Base-by-base conservation (phyloP, 2,888 invertebrate genomes). In the Drosophila melanosoma region DNA sequence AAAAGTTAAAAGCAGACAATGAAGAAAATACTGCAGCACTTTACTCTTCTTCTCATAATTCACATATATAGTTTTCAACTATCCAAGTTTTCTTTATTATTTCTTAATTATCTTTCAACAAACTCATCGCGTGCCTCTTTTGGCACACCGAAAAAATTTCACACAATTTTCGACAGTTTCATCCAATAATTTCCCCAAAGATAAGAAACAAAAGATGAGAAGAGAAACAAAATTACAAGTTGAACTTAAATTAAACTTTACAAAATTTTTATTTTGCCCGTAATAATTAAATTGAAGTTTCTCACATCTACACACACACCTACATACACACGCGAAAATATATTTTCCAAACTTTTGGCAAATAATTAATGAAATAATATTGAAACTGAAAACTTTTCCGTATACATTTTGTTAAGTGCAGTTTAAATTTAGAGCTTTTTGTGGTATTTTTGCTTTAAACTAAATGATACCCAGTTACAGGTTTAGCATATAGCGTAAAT, bases 321-420 rank as follows among this genome's bases (percentile, higher is more conserved):
- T 56, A 29, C 51, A 49, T n/a, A 48, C 53, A 64, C 20, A 42
- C 8, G 38, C 12, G n/a, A 17, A 58, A 35, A 45, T 49, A 32
- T 36, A 68, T 58, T 63, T 70, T 38, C 33, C 60, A n/a, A 67
- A 71, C 63, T 61, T 69, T 81, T 71, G 54, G 72, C 76, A 64
- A 72, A 69, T 80, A 84, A 75, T 75, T 82, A 74, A 79, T 59
- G 73, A 87, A 81, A 83, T 77, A 81, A 87, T 82, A 87, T 72
- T 61, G 72, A 82, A 84, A 81, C 51, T 74, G 67, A 79, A 74
- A 70, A 82, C 60, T 70, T 71, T 79, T 76, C 76, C 82, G 72
- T 67, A 66, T 54, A 74, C 66, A 56, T 70, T 72, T 58, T 53
- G 54, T 75, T 69, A 61, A 79, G 74, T 63, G 68, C 71, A 68